These are phyloP conservation scores for Gonocerus acuteangulatus DNA, from an alignment of 2,888 invertebrate genomes.

Conservation along the genomic window DNA sequence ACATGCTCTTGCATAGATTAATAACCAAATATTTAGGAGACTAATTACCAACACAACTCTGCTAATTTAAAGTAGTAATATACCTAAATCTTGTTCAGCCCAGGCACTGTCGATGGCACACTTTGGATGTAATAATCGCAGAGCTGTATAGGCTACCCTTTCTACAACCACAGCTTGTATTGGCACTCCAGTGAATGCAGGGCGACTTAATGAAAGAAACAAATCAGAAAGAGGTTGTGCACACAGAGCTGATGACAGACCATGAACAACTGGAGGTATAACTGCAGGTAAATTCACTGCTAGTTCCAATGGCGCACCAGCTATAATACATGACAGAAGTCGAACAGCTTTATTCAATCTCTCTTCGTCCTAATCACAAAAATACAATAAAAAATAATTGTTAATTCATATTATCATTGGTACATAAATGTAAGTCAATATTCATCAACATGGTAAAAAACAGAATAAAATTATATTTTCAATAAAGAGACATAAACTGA, in stretches of 20 bases:
- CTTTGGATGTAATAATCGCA: slow-evolving; percentile 68
- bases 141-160: slow-evolving; percentile 61
- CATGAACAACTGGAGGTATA: slow-evolving; percentile 52
- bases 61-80: too few species aligned
- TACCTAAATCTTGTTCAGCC: slow-evolving; percentile 53
- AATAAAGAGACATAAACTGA: too few species aligned
- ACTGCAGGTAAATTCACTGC: slow-evolving; percentile 49
- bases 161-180: slow-evolving; percentile 46
- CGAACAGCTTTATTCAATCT: slow-evolving; percentile 46
- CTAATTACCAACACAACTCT: too few species aligned
- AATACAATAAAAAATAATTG: slow-evolving; percentile 1
- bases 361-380: slow-evolving; percentile 42
- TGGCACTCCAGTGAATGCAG: slow-evolving; percentile 46
- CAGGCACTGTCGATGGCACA: slow-evolving; percentile 71
- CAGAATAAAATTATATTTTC: too few species aligned
- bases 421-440: background rate
- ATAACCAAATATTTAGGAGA: too few species aligned
- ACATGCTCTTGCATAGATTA: too few species aligned
- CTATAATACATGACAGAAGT: slow-evolving; percentile 48
- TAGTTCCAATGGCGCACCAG: slow-evolving; percentile 36
- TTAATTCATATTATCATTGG: slow-evolving; percentile 2
- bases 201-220: slow-evolving; percentile 53
- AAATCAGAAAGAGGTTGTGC: slow-evolving; percentile 59
- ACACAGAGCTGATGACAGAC: slow-evolving; percentile 68
- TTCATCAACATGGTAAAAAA: too few species aligned